Conservation (phyloP, 2,113 vertebrate species). For the Podarcis raffonei region DNA sequence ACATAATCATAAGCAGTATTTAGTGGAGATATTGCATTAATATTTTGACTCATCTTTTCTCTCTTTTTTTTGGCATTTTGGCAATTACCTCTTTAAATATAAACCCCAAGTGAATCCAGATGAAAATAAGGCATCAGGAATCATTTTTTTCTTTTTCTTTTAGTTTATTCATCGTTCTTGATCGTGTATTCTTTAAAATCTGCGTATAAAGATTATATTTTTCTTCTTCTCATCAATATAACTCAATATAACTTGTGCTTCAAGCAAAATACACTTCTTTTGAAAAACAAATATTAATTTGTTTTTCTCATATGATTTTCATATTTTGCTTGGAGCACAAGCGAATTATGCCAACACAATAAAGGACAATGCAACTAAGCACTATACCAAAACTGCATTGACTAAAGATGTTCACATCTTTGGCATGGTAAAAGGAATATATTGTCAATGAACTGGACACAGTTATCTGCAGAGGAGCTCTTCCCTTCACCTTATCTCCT, state of each 20-base stretch:
- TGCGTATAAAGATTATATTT: neutral
- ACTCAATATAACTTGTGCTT: neutral
- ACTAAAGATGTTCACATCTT: neutral
- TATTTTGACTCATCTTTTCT: neutral
- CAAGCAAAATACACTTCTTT: too few relatives aligned
- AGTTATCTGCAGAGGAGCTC: neutral
- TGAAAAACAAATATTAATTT: neutral
- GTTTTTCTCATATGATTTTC: neutral
- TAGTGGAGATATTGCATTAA: neutral
- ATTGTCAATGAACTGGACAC: neutral
- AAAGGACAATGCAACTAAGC: neutral
- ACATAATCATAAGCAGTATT: neutral
- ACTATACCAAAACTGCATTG: neutral
- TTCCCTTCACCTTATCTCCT: constrained; percentile 10
- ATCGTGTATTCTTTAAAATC: neutral
- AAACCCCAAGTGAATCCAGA: neutral
- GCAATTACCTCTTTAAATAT: neutral
- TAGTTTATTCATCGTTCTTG: neutral
- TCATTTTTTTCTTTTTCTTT: neutral
- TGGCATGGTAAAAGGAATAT: constrained; percentile 24
- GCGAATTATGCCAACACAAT: neutral
- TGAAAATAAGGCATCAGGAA: neutral
- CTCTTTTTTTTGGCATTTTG: neutral
- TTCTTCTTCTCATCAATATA: neutral
- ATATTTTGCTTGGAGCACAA: too few relatives aligned